A percentile compares a stretch with the other conserved stretches of the same genome.
Conservation (phyloP, 2,113 vertebrate genomes). For the Lagopus leucura region DNA sequence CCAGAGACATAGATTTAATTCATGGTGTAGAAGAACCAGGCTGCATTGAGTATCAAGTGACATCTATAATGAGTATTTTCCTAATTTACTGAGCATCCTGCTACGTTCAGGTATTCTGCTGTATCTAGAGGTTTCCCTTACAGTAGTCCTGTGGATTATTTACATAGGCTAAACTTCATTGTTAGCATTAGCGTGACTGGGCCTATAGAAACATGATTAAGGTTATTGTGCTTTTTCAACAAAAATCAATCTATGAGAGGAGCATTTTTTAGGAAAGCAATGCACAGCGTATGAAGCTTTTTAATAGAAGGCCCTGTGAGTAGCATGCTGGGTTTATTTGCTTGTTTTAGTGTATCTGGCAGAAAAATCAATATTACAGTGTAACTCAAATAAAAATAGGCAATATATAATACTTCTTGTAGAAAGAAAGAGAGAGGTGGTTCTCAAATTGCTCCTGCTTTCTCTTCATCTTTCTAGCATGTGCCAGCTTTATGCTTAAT, state of each 20-base stretch:
- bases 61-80: neutral
- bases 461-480: neutral
- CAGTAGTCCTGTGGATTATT: neutral
- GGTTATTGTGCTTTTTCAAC: neutral
- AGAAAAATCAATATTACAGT: conserved; percentile 7
- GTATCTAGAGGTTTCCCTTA: neutral
- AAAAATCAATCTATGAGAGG: conserved; percentile 7
- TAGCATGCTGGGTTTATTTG: neutral
- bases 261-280: neutral
- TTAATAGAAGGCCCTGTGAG: conserved; percentile 11
- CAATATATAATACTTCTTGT: neutral
- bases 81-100: neutral
- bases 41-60: neutral
- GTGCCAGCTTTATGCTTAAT: conserved; percentile 4
- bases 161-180: neutral
- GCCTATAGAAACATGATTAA: neutral
- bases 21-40: accelerated
- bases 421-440: neutral
- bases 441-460: neutral
- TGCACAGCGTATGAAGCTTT: neutral
- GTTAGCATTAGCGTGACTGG: neutral
- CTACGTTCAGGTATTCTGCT: neutral
- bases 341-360: conserved; percentile 37
- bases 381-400: conserved; percentile 14
- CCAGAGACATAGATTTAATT: neutral